These are phyloP conservation scores for Cryptomyrus ogoouensis DNA, from an alignment of 2,113 vertebrate genomes.

Conservation along the genomic window DNA sequence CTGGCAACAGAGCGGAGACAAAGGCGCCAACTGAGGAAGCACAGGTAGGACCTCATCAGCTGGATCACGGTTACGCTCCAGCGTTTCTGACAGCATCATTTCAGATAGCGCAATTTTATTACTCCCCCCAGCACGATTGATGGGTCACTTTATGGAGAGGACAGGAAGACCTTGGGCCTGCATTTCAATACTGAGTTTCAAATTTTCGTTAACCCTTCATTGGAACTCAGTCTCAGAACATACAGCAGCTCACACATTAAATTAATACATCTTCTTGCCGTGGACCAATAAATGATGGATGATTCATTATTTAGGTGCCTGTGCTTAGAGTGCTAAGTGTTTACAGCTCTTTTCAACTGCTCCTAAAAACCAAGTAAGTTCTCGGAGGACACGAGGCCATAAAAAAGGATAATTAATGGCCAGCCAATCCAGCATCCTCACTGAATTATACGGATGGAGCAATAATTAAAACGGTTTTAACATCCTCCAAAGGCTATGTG, in stretches of 20 bases:
- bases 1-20: not conserved
- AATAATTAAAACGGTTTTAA: slow-evolving; percentile 24
- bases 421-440: slow-evolving; percentile 9
- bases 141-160: slow-evolving; percentile 9
- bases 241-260: not conserved
- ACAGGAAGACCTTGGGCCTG: slow-evolving; percentile 9
- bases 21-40: not conserved
- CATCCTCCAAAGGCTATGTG: slow-evolving; percentile 15
- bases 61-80: not conserved
- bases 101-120: slow-evolving; percentile 17
- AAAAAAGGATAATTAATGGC: slow-evolving; percentile 19
- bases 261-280: not conserved
- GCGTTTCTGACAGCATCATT: slow-evolving; percentile 19
- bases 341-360: not conserved
- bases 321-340: not conserved
- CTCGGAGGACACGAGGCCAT: slow-evolving; percentile 1
- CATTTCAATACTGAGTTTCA: slow-evolving; percentile 17
- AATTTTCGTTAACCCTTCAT: not conserved
- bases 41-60: slow-evolving; percentile 23
- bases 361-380: not conserved
- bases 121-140: slow-evolving; percentile 7
- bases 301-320: not conserved
- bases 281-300: not conserved
- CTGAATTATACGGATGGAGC: slow-evolving; percentile 17
- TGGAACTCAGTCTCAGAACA: not conserved